A percentile compares a stretch with the other conserved stretches of the same genome.
phyloP scores from a whole-genome alignment of 2,113 vertebrate species.

The Merops nubicus region DNA sequence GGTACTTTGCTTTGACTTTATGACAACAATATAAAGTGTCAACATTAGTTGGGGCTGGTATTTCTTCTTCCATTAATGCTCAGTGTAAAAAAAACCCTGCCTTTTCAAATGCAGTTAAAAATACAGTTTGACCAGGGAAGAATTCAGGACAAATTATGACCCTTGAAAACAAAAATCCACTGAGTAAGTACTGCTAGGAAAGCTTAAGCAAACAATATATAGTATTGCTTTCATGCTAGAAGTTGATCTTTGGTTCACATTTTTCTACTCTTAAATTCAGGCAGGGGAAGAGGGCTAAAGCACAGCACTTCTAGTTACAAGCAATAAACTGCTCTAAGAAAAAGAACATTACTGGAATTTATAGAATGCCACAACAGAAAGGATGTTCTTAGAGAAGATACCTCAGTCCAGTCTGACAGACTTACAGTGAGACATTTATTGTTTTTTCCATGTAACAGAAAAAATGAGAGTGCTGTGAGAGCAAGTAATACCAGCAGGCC shows the following conservation, averaged over 20 bases:
- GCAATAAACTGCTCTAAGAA: neutral
- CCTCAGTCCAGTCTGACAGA: neutral
- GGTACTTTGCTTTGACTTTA: neutral
- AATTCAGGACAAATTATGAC: neutral
- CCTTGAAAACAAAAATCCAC: neutral
- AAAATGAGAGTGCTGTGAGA: neutral
- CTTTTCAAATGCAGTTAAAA: neutral
- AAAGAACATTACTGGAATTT: neutral
- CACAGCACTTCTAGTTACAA: neutral
- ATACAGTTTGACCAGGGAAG: neutral
- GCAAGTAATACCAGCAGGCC: neutral
- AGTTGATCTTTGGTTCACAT: neutral
- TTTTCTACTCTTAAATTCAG: neutral
- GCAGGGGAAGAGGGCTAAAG: neutral
- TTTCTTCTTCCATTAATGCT: neutral
- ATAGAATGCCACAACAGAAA: neutral
- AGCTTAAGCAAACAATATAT: neutral
- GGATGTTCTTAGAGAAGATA: neutral
- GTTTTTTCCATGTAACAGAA: neutral
- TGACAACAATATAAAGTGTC: neutral
- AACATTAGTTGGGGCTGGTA: neutral
- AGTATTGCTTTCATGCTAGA: neutral
- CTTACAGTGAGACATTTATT: neutral
- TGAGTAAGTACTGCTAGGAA: neutral
- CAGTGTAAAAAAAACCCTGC: rapidly evolving